Evolutionary conservation across 2,888 invertebrate genomes (phyloP), one percentile per base, ranked within the genome.

Genomic region (Chelonus formosanus): DNA sequence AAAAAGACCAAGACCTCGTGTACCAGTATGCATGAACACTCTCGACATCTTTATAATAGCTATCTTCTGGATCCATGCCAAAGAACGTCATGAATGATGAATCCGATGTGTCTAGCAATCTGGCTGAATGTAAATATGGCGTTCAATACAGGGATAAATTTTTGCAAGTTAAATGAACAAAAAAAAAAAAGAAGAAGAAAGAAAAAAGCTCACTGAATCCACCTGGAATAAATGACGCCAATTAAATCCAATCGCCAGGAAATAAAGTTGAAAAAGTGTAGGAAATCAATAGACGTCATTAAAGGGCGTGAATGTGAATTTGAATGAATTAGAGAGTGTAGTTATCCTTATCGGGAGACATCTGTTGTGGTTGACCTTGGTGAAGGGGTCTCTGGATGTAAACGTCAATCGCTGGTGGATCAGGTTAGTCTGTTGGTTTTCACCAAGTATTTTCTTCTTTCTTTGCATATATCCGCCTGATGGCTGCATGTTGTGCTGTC

Each of bases 401-500:
- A 74, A 72, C 67, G 73, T 73, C 71, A 71, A 71, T 72, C 70
- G 66, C 20, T 55, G 58, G 64, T 58, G 67, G 68, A 72, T 72
- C 72, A 71, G 60, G 63, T 54, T 69, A 54, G 40, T 40, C 40
- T 6, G 40, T 20, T 20, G 20, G 20, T 68, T 65, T 50, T 20
- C 52, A 54, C 65, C 40, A 40, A 8, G 36, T 56, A 54, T 50
- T 61, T 36, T 5, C 31, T 45, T 31, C 34, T 44, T 40, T 40
- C 40, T 40, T 40, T 40, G 40, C 40, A 40, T 40, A 40, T 7
- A 36, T 56, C 56, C 6, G 31, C 56, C 56, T 40, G 56, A 43
- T 31, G 31, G 43, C 59, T 47, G 59, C 59, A 59, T 59, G 59
- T 59, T 50, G 48, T 36, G 35, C n/a, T 59, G 59, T 59, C 59